These are phyloP conservation scores for Hephaestus fuliginosus DNA, from an alignment of 2,797 vertebrate genomes.

Conservation along the genomic window DNA sequence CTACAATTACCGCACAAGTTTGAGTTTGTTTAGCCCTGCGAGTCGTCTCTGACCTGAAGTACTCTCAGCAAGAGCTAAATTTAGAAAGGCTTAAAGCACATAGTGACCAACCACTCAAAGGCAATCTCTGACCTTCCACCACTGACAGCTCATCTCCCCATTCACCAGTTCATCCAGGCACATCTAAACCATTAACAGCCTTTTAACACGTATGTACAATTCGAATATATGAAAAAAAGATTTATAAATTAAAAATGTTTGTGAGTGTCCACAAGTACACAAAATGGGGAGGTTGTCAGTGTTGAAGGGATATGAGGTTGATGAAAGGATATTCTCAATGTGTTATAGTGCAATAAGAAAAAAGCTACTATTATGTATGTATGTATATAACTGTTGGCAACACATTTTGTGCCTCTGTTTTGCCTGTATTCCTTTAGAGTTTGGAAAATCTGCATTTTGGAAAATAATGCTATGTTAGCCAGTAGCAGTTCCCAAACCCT, in stretches of 20 bases:
- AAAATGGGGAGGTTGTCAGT: neutral
- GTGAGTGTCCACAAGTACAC: too few species aligned
- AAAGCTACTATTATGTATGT: neutral
- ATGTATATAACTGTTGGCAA: neutral
- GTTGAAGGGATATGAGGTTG: neutral
- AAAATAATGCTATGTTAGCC: neutral
- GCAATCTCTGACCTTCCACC: conserved; percentile 79
- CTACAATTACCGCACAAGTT: conserved; percentile 29
- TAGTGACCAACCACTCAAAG: conserved; percentile 80
- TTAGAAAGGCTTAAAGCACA: conserved; percentile 85
- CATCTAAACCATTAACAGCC: conserved; percentile 58
- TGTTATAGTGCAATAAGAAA: neutral
- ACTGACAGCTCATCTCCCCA: conserved; percentile 74
- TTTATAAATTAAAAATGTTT: neutral
- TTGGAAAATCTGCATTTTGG: neutral
- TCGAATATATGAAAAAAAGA: too few species aligned
- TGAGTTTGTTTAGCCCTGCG: conserved; percentile 61
- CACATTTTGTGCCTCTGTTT: neutral
- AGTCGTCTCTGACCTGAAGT: conserved; percentile 74
- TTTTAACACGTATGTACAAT: conserved; percentile 47
- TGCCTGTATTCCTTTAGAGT: neutral
- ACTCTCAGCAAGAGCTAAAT: conserved; percentile 79
- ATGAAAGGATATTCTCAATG: neutral
- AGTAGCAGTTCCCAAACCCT: neutral
- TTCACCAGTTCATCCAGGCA: conserved; percentile 65